Percentiles rank a stretch among this genome's conserved stretches.
These are phyloP conservation scores for Nipponacmea schrenckii DNA, from an alignment of 2,888 invertebrate genomes.

Conservation along the genomic window DNA sequence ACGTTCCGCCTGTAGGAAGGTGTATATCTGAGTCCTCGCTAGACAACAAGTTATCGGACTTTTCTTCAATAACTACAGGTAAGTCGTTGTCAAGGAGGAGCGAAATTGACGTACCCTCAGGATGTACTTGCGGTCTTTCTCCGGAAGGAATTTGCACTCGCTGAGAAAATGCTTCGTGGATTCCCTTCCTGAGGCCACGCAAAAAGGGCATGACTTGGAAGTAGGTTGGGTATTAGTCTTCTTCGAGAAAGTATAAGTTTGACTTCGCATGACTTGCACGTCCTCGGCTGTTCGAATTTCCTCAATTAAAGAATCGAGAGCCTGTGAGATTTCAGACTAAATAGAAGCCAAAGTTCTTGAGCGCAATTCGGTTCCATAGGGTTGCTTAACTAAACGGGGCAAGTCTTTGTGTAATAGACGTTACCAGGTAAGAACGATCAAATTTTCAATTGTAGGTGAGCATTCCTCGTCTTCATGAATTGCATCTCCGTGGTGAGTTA, in stretches of 20 bases:
- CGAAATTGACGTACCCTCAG: slow-evolving; percentile 17
- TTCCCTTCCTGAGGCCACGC: slow-evolving; percentile 20
- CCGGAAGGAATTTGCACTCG: slow-evolving; percentile 27
- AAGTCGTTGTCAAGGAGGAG: too few species aligned
- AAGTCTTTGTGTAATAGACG: slow-evolving; percentile 30
- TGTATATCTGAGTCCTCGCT: neutral
- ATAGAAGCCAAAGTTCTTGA: slow-evolving; percentile 34
- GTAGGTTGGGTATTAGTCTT: neutral
- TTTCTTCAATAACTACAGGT: slow-evolving; percentile 14
- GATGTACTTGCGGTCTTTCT: slow-evolving; percentile 23
- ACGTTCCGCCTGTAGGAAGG: neutral
- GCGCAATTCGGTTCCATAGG: slow-evolving; percentile 35
- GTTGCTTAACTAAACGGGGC: slow-evolving; percentile 35
- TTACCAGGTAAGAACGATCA: slow-evolving; percentile 35
- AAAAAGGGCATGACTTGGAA: slow-evolving; percentile 29
- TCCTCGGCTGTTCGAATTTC: slow-evolving; percentile 29
- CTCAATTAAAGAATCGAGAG: slow-evolving; percentile 33
- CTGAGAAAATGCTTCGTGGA: slow-evolving; percentile 26
- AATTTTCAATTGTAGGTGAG: slow-evolving; percentile 36
- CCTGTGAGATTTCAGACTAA: slow-evolving; percentile 37
- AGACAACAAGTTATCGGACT: too few species aligned
- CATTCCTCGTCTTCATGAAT: slow-evolving; percentile 27
- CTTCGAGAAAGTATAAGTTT: neutral
- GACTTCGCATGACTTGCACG: slow-evolving; percentile 24
- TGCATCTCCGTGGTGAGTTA: slow-evolving; percentile 32